Evolutionary conservation across 2,888 invertebrate species (phyloP), one percentile per base, ranked within the genome.

Genomic region (Drosophila tanythrix): DNA sequence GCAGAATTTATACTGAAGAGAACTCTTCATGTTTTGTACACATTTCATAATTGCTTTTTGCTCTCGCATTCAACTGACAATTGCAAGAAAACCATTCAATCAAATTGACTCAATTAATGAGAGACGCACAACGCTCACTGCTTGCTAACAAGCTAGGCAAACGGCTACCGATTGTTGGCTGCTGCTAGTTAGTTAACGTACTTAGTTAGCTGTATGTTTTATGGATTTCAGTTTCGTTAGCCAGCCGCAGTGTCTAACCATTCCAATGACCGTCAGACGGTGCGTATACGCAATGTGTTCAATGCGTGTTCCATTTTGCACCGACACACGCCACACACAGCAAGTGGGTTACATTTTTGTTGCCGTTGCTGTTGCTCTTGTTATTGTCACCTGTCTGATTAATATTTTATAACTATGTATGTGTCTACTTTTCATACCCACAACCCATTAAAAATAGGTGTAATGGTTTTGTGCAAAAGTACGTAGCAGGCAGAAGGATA

Each of bases 351-450:
- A 63, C 63, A 64, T 66, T 74, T 48, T 51, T 69, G 70, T 50
- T 66, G 67, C 59, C 36, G 48, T 21, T 76, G 67, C 52, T 61
- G 43, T 60, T 75, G 83, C 79, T 79, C 87, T 86, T 77, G 83
- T 83, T 88, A 83, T 89, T 86, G 85, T 88, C 87, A 88, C 87
- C 89, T 87, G 89, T 89, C 84, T 69, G 87, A 83, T 88, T 88
- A 88, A 84, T 84, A 83, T 83, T 81, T 76, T 84, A 68, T 79
- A 35, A 25, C 46, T 46, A 46, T 46, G 46, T 46, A 25, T 46
- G 46, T 25, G 46, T 46, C 25, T 25, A 46, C 31, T 36, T 29
- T 25, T 25, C 15, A 46, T 46, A 46, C 46, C 15, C 25, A 25
- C 46, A 46, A 8, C 25, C 25, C 21, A 46, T 46, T 46, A 25